A percentile compares a stretch with the other conserved stretches of the same genome.
phyloP scores from a whole-genome alignment of 30 jellyfish, hydroid and myxozoan genomes.

The Nemopilema nomurai region DNA sequence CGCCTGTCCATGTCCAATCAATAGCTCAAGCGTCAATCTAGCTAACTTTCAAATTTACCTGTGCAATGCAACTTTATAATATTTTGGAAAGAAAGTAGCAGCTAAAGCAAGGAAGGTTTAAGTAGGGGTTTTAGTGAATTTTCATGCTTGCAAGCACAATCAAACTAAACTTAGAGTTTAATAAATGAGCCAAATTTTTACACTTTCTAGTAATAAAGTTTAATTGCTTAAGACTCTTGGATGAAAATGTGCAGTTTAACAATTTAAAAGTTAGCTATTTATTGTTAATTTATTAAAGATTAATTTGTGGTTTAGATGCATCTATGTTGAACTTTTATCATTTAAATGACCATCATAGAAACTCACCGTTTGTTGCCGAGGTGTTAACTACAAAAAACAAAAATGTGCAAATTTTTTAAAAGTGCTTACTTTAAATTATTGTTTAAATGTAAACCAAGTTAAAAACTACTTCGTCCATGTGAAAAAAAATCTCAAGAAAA shows the following conservation, averaged over 20 bases:
- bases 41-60: background rate
- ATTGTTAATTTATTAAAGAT: no score
- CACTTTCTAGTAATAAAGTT: background rate
- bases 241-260: background rate
- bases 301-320: background rate
- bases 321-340: background rate
- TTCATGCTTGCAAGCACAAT: no score
- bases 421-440: background rate
- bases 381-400: conserved; percentile 61
- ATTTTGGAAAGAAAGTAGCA: background rate
- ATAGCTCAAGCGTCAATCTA: background rate
- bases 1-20: background rate
- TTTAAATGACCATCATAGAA: background rate
- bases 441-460: no score
- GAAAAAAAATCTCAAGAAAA: no score
- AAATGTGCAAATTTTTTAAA: conserved; percentile 5
- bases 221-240: no score
- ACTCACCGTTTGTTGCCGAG: conserved; percentile 81
- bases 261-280: no score
- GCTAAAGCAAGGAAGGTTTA: no score
- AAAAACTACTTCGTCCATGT: no score
- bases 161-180: no score
- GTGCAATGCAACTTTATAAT: background rate
- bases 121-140: no score
- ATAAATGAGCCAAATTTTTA: no score